Evolutionary conservation across 2,797 vertebrate species (phyloP), one percentile per base, ranked within the genome.

Genomic region (Bryconaethiops microstoma): DNA sequence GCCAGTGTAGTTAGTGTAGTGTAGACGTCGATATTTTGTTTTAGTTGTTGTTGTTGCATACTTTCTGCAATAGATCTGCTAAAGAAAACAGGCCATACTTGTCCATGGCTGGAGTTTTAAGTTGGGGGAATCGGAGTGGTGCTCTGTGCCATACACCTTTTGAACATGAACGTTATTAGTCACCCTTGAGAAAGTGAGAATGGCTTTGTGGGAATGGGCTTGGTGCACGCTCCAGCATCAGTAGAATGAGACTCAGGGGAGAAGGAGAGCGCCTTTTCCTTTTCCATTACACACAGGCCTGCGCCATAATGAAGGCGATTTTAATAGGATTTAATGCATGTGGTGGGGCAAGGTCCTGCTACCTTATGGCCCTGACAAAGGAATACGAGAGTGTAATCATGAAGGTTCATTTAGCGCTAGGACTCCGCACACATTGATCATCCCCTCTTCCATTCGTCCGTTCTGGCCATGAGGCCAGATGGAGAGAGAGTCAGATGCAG

Each of bases 261-360:
- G 78, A 73, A 64, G 62, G 74, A 83, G 83, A 80, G 83, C 81
- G 82, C 85, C 84, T 86, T 86, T 80, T 79, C 77, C 71, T 81
- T 81, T 82, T 78, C 83, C 79, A 86, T 90, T 90, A 86, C 87
- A 82, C 82, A 79, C 81, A 62, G 82, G 79, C 77, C 78, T 78
- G 65, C 39, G 52, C 80, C 84, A 68, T 88, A 87, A 88, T 90
- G 87, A 88, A 86, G 85, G 85, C 80, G 67, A 79, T 88, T 89
- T 86, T 89, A 90, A 88, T 88, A 85, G 88, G 83, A 87, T 88
- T 89, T 87, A 89, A 88, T 88, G 86, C 88, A 87, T 88, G 85
- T 84, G 79, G 86, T 82, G 81, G 85, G 87, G 69, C 80, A 82
- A 84, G 85, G 86, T 88, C 86, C 82, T 81, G 83, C 75, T 85